Conservation (phyloP, 1,140 invertebrate genomes). For the Mercenaria mercenaria region DNA sequence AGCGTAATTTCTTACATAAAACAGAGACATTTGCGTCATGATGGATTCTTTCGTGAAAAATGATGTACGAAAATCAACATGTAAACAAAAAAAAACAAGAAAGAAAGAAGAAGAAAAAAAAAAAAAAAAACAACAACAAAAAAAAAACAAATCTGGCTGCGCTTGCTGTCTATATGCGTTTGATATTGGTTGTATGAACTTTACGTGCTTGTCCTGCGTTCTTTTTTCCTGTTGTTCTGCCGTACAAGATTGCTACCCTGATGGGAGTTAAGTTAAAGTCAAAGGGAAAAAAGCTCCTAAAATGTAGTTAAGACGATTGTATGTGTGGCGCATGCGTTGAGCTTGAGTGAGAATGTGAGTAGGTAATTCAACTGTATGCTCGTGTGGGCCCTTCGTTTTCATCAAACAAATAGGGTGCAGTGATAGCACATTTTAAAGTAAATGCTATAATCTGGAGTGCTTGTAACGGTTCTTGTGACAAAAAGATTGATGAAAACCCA, state of each 20-base stretch:
- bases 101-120: too few relatives aligned
- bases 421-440: not conserved
- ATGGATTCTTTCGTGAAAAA: not conserved
- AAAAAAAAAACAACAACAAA: too few relatives aligned
- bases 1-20: not conserved
- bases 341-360: too few relatives aligned
- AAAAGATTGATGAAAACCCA: not conserved
- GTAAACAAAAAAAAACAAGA: not conserved
- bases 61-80: not conserved
- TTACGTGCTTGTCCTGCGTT: not conserved
- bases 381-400: not conserved
- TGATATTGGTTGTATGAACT: too few relatives aligned
- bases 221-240: not conserved
- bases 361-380: too few relatives aligned
- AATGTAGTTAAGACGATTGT: too few relatives aligned
- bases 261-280: not conserved
- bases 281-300: too few relatives aligned
- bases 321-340: not conserved
- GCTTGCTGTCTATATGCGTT: not conserved
- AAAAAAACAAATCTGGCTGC: too few relatives aligned
- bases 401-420: not conserved
- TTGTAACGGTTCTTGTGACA: not conserved
- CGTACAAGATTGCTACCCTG: not conserved
- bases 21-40: not conserved
- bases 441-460: not conserved